Evolutionary conservation across 2,888 invertebrate species (phyloP).

Genomic region (Pseudanteris insignis): DNA sequence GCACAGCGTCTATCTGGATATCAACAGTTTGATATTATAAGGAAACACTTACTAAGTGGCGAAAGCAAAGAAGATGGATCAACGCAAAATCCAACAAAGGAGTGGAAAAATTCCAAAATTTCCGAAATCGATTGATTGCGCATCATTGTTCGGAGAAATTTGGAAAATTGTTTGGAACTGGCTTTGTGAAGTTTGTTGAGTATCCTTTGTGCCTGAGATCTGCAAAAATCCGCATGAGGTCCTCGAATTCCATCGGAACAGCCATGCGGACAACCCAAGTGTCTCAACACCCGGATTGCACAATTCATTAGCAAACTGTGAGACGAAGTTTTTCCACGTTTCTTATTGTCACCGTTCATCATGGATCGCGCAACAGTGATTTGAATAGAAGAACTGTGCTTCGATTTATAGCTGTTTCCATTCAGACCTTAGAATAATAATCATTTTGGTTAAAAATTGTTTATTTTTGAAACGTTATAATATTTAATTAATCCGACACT

Average conservation of each 20-base stretch:
- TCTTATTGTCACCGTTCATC: slow-evolving; percentile 32
- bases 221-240: slow-evolving; percentile 88
- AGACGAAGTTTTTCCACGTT: slow-evolving; percentile 65
- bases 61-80: slow-evolving; percentile 88
- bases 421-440: slow-evolving; percentile 22
- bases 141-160: slow-evolving; percentile 78
- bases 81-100: slow-evolving; percentile 94
- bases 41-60: slow-evolving; percentile 81
- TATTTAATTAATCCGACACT: too few species aligned
- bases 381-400: slow-evolving; percentile 34
- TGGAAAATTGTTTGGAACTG: slow-evolving; percentile 73
- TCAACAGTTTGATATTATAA: slow-evolving; percentile 7
- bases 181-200: slow-evolving; percentile 80
- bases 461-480: too few species aligned
- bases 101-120: slow-evolving; percentile 92
- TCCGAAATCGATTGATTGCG: slow-evolving; percentile 81
- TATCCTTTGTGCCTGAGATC: slow-evolving; percentile 85
- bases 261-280: slow-evolving; percentile 94
- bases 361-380: slow-evolving; percentile 23
- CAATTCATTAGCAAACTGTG: slow-evolving; percentile 81
- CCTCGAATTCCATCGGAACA: slow-evolving; percentile 83
- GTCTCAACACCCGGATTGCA: slow-evolving; percentile 78
- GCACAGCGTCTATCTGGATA: slow-evolving; percentile 14
- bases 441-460: too few species aligned
- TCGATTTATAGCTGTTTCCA: slow-evolving; percentile 31